phyloP scores from a whole-genome alignment of 2,113 vertebrate species.

The Campylorhamphus procurvoides region DNA sequence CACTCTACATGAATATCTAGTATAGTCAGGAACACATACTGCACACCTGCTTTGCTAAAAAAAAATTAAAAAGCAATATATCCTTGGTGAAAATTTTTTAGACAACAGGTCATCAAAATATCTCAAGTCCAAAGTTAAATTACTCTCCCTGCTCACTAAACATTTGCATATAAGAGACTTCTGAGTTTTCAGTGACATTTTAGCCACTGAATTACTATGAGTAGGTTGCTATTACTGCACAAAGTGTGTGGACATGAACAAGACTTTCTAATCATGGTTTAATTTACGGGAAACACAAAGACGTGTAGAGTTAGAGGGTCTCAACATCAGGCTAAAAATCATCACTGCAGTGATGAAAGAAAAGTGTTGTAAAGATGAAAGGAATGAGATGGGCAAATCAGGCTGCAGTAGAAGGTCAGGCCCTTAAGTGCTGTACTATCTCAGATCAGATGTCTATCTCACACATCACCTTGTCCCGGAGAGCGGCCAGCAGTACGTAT shows the following conservation, averaged over 20 bases:
- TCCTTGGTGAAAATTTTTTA: not conserved
- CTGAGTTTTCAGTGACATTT: not conserved
- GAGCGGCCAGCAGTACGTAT: not conserved
- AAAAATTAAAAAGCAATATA: not conserved
- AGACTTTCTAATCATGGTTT: not conserved
- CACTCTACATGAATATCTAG: not conserved
- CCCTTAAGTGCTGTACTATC: not conserved
- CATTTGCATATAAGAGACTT: not conserved
- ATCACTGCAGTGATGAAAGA: not conserved
- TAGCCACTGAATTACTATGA: not conserved
- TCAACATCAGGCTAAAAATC: not conserved
- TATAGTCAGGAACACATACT: not conserved
- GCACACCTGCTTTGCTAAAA: not conserved
- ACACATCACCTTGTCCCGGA: not conserved
- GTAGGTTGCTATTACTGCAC: not conserved
- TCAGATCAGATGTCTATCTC: not conserved
- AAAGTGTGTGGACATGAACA: not conserved
- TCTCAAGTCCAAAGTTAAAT: not conserved
- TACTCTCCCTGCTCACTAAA: not conserved
- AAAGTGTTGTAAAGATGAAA: not conserved
- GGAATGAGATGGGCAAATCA: not conserved
- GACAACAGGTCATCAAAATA: not conserved
- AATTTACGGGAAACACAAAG: not conserved
- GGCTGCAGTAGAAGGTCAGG: not conserved
- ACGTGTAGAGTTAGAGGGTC: not conserved